Evolutionary conservation across 2,888 invertebrate genomes (phyloP).

Genomic region (Synergus gifuensis): DNA sequence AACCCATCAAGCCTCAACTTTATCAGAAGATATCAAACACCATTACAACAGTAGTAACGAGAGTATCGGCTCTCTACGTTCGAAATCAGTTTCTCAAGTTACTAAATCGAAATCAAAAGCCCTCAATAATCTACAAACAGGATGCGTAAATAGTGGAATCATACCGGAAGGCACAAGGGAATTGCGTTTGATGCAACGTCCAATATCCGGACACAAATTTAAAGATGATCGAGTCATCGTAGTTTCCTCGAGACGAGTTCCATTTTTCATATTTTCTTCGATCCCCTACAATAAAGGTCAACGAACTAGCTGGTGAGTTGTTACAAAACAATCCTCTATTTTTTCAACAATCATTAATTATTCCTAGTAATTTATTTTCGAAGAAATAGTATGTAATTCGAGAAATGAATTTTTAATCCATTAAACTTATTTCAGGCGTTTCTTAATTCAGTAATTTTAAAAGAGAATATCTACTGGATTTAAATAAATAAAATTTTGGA

Average conservation of each 20-base stretch:
- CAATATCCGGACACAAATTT: slow-evolving; percentile 84
- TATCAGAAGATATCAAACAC: slow-evolving; percentile 80
- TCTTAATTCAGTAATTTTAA: background rate
- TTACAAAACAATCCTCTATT: background rate
- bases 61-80: slow-evolving; percentile 84
- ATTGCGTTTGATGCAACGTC: slow-evolving; percentile 78
- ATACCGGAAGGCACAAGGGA: slow-evolving; percentile 76
- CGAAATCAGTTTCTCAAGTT: slow-evolving; percentile 79
- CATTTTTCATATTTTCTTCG: slow-evolving; percentile 92
- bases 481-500: too few relatives aligned
- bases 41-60: slow-evolving; percentile 89
- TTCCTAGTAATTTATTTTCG: slow-evolving; percentile 40
- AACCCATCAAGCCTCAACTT: slow-evolving; percentile 75
- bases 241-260: slow-evolving; percentile 87
- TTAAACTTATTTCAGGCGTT: background rate
- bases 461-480: too few relatives aligned
- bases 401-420: background rate
- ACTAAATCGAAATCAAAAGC: slow-evolving; percentile 81
- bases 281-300: slow-evolving; percentile 89
- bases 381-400: background rate
- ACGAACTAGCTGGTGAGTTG: slow-evolving; percentile 81
- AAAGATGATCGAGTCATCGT: slow-evolving; percentile 90
- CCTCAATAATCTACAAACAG: slow-evolving; percentile 81
- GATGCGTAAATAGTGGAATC: slow-evolving; percentile 71
- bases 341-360: background rate